phyloP scores from a whole-genome alignment of 92 coral and sea anemone species.

The Zoanthus gigantus region DNA sequence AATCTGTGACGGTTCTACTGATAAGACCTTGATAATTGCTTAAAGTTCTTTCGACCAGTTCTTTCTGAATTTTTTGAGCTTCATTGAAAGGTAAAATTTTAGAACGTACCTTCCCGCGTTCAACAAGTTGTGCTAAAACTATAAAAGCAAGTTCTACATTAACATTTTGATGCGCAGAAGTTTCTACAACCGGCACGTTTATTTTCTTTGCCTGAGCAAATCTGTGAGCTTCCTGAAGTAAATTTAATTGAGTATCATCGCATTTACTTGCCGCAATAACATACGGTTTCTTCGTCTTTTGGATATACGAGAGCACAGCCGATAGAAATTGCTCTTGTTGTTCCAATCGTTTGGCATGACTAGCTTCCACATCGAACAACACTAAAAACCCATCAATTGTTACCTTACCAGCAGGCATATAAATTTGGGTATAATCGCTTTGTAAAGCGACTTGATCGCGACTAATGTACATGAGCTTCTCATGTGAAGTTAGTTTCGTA shows the following conservation, averaged over 20 bases:
- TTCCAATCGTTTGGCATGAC: conserved; percentile 83
- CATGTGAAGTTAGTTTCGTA: conserved; percentile 90
- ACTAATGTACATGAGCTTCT: conserved; percentile 98
- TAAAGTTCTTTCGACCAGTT: conserved; percentile 73
- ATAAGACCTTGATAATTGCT: conserved; percentile 89
- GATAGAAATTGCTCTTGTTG: conserved; percentile 88
- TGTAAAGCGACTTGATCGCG: conserved; percentile 98
- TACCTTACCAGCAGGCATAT: conserved; percentile 87
- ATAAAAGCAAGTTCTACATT: conserved; percentile 94
- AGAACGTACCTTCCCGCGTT: conserved; percentile 93
- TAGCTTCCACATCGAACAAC: conserved; percentile 90
- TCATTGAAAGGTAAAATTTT: conserved; percentile 91
- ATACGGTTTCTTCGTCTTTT: conserved; percentile 93
- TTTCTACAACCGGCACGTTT: conserved; percentile 90
- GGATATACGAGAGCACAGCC: conserved; percentile 76
- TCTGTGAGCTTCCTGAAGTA: conserved; percentile 91
- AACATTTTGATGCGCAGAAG: conserved; percentile 87
- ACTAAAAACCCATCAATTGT: conserved; percentile 94
- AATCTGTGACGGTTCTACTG: conserved; percentile 82
- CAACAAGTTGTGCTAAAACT: conserved; percentile 89
- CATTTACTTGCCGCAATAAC: conserved; percentile 98
- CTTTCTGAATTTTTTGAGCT: conserved; percentile 85
- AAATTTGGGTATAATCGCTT: conserved; percentile 90
- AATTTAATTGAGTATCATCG: conserved; percentile 86
- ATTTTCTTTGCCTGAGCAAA: conserved; percentile 92